These are phyloP conservation scores for Podiceps cristatus DNA, from an alignment of 2,113 vertebrate species.

Conservation along the genomic window DNA sequence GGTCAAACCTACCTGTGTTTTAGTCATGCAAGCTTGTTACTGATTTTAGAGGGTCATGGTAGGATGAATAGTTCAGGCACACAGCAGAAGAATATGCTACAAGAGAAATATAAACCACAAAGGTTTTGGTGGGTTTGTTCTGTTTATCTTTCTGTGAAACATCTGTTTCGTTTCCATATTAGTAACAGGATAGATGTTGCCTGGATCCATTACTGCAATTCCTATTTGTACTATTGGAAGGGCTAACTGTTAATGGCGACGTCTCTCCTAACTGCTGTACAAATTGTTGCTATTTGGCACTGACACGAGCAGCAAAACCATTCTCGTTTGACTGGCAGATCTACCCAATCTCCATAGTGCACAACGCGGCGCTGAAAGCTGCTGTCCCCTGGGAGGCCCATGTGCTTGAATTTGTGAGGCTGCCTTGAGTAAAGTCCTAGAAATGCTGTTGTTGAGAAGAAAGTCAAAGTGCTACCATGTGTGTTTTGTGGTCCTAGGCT, in stretches of 20 bases:
- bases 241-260: not conserved
- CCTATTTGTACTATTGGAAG: not conserved
- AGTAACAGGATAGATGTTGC: not conserved
- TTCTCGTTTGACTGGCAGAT: not conserved
- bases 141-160: not conserved
- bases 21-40: not conserved
- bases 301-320: not conserved
- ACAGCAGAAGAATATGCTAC: not conserved
- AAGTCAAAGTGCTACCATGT: not conserved
- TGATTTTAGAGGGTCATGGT: not conserved
- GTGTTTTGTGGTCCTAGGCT: not conserved
- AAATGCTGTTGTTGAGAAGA: not conserved
- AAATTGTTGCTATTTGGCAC: not conserved
- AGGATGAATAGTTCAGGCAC: not conserved
- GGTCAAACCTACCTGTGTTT: not conserved
- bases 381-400: not conserved
- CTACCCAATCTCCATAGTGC: not conserved
- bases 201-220: not conserved
- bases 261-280: fast-evolving
- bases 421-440: not conserved
- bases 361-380: not conserved
- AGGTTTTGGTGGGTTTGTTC: not conserved
- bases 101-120: not conserved
- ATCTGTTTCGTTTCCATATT: not conserved
- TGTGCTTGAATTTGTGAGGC: not conserved